A percentile compares a stretch with the other conserved stretches of the same genome.
These are phyloP conservation scores for Fopius arisanus DNA, from an alignment of 1,140 invertebrate genomes.

Conservation along the genomic window DNA sequence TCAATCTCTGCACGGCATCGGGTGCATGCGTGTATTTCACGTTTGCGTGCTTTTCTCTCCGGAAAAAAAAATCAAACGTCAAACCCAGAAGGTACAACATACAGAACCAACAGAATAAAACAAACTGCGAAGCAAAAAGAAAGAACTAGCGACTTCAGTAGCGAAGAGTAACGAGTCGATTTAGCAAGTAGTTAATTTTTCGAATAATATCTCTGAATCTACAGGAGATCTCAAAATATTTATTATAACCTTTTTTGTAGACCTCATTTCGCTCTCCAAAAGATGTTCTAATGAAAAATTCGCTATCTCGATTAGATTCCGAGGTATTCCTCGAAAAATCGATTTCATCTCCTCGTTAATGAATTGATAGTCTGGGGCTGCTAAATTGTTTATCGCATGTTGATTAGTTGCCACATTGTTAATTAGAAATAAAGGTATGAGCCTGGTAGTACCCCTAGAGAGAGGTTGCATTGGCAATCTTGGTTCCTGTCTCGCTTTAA, in stretches of 20 bases:
- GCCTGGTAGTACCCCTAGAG: conserved; percentile 11
- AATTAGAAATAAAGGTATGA: background rate
- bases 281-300: too few species aligned
- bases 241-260: too few species aligned
- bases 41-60: background rate
- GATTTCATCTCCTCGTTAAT: too few species aligned
- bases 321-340: too few species aligned
- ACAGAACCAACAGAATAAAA: background rate
- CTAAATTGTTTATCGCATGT: background rate
- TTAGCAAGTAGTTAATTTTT: too few species aligned
- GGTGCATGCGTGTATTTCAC: background rate
- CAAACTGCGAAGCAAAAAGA: background rate
- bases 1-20: conserved; percentile 3
- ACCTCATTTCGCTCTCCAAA: too few species aligned
- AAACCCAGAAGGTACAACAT: background rate
- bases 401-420: conserved; percentile 7
- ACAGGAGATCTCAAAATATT: too few species aligned
- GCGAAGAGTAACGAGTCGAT: too few species aligned
- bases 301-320: too few species aligned
- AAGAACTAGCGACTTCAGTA: background rate
- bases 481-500: conserved; percentile 62
- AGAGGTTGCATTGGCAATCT: conserved; percentile 56
- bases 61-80: background rate
- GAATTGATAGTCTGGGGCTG: background rate
- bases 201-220: too few species aligned